Evolutionary conservation across 2,888 invertebrate species (phyloP).

Genomic region (Axea sp.): DNA sequence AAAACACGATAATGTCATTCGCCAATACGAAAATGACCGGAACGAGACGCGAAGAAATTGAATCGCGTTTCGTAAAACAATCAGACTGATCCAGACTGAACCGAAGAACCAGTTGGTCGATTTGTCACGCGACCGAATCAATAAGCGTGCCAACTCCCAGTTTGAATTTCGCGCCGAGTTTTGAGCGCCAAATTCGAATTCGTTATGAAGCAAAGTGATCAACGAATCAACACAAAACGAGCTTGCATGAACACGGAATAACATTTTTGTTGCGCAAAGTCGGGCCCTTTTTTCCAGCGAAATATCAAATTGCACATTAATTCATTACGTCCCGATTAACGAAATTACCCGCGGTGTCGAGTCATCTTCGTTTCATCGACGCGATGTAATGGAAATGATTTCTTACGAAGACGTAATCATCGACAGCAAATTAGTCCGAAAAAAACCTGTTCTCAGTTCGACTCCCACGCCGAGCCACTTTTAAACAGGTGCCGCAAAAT

Average conservation of each 20-base stretch:
- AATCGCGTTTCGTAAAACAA: slow-evolving; percentile 48
- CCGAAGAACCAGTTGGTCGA: too few species aligned
- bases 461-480: slow-evolving; percentile 72
- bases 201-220: too few species aligned
- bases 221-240: too few species aligned
- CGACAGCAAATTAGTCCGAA: slow-evolving; percentile 70
- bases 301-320: too few species aligned
- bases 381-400: slow-evolving; percentile 62
- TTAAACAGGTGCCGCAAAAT: slow-evolving; percentile 67
- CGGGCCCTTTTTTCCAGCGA: too few species aligned
- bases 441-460: slow-evolving; percentile 70
- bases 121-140: slow-evolving; percentile 5
- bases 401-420: slow-evolving; percentile 61
- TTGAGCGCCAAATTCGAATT: too few species aligned
- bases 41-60: slow-evolving; percentile 48
- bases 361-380: slow-evolving; percentile 42
- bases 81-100: slow-evolving; percentile 33
- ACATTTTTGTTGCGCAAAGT: too few species aligned
- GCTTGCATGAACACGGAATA: too few species aligned
- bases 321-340: too few species aligned
- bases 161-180: too few species aligned
- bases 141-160: too few species aligned
- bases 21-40: slow-evolving; percentile 59
- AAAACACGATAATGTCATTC: slow-evolving; percentile 64
- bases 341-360: slow-evolving; percentile 12